Base-by-base conservation (phyloP, 2,888 invertebrate species). In the Habrosyne pyritoides region DNA sequence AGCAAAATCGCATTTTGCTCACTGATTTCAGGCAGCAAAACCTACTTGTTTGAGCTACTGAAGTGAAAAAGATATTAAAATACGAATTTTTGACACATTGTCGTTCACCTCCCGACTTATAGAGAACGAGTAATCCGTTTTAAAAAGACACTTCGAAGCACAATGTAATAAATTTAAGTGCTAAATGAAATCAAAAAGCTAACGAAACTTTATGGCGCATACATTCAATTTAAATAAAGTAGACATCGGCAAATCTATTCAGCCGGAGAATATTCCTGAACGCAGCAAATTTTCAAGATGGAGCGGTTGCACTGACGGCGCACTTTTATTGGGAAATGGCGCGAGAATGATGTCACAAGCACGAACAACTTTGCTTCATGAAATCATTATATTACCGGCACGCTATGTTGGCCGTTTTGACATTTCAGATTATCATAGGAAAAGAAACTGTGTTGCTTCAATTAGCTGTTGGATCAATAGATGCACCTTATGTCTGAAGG, bases 201-300 rank as follows among this genome's bases (percentile, higher is more conserved):
- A 18, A 42, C 42, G 42, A 8, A 4, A 18, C 18, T 42, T 42
- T n/a, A 42, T 18, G 18, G 42, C 42, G 42, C 42, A 42, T 42
- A 42, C 14, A 42, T 42, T 42, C 42, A 42, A 42, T 42, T 42
- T 42, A 42, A 42, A 42, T 42, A 42, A 18, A 42, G 42, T 42
- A 42, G 42, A 42, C 18, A 42, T 42, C 42, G 18, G 18, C 18
- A 42, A 42, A 42, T 42, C n/a, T 18, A 42, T 42, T 42, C 42
- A 42, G 42, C 0, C 33, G 33, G n/a, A 12, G 33, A 33, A 33
- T 33, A 33, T 33, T 33, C n/a, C n/a, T n/a, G 33, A 33, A 33
- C 33, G 33, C 42, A 42, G 42, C 18, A 18, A 42, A 42, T 18
- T 42, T 42, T 42, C 18, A 42, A 7, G 12, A 36, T 2, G 36